Percentiles rank a stretch among this genome's conserved stretches.
These are phyloP conservation scores for Rhinopithecus roxellana DNA, from an alignment of 2,113 vertebrate species.

Conservation along the genomic window DNA sequence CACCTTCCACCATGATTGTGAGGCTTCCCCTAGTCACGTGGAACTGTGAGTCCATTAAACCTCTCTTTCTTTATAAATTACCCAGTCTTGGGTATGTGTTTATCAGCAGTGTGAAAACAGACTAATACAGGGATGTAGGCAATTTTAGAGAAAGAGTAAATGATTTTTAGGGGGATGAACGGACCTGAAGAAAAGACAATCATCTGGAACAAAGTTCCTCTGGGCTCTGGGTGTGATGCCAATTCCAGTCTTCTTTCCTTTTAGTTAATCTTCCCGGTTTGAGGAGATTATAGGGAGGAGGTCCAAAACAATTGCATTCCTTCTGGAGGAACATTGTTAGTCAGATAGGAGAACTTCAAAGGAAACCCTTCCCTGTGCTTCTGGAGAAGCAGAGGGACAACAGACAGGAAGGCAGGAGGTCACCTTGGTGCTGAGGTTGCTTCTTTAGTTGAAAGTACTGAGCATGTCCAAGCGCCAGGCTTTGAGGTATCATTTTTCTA, in stretches of 20 bases:
- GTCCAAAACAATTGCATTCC: neutral
- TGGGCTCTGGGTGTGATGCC: neutral
- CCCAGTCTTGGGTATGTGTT: too few relatives aligned
- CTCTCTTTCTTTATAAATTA: too few relatives aligned
- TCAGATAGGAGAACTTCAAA: neutral
- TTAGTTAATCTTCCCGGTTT: neutral
- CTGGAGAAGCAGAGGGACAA: neutral
- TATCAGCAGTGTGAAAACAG: too few relatives aligned
- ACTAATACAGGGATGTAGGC: neutral
- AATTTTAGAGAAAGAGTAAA: neutral
- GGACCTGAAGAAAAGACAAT: neutral
- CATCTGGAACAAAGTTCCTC: neutral
- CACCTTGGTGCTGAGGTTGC: neutral
- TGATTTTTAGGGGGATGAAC: neutral
- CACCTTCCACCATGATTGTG: too few relatives aligned
- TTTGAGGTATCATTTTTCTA: neutral
- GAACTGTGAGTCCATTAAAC: too few relatives aligned
- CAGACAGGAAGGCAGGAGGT: neutral
- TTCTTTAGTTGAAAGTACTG: neutral
- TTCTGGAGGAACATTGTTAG: neutral
- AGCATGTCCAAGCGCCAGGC: neutral
- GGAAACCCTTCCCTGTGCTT: neutral
- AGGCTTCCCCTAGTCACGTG: too few relatives aligned
- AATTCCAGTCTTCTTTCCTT: neutral
- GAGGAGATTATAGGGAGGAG: neutral